Evolutionary conservation across 2,113 vertebrate genomes (phyloP).

Genomic region (Mustela nigripes): DNA sequence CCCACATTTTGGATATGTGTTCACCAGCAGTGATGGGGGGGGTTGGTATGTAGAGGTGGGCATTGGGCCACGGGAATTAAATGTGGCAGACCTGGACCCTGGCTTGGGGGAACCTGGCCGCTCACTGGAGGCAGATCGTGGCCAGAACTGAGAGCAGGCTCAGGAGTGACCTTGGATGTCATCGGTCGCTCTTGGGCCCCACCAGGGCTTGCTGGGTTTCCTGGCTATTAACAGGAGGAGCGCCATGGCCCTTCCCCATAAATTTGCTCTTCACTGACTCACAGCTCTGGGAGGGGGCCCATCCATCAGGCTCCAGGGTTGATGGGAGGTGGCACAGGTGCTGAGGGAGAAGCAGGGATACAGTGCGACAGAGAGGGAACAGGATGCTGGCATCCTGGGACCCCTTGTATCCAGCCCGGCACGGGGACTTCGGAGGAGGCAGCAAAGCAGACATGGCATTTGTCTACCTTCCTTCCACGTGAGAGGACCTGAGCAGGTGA

Average conservation of each 20-base stretch:
- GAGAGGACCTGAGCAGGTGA: background rate
- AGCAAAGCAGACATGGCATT: accelerated
- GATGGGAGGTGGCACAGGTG: background rate
- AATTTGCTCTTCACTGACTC: background rate
- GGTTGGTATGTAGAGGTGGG: background rate
- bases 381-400: background rate
- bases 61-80: accelerated
- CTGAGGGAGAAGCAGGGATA: background rate
- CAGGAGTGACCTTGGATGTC: background rate
- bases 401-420: background rate
- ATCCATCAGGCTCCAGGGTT: background rate
- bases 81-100: background rate
- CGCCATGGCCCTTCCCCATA: background rate
- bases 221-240: background rate
- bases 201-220: background rate
- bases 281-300: background rate
- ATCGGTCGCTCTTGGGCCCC: background rate
- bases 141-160: background rate
- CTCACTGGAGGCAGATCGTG: accelerated
- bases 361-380: background rate
- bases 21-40: background rate
- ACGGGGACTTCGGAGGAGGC: background rate
- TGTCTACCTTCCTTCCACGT: accelerated
- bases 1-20: background rate
- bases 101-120: background rate